These are phyloP conservation scores for Myzus persicae DNA, from an alignment of 1,140 invertebrate species.

Conservation along the genomic window DNA sequence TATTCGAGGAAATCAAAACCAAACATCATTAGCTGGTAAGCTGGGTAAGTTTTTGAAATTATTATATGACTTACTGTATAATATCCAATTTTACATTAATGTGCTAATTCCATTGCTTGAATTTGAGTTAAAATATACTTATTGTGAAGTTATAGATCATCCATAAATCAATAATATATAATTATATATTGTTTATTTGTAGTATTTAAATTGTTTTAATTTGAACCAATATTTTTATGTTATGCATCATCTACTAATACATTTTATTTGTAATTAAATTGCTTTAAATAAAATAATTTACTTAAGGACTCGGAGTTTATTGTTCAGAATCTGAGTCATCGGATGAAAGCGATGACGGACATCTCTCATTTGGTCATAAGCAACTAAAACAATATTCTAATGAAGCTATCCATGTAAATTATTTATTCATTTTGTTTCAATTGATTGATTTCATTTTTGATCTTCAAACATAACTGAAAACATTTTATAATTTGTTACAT, in stretches of 20 bases:
- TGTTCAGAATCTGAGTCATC: conserved; percentile 40
- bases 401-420: conserved; percentile 29
- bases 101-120: background rate
- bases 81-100: background rate
- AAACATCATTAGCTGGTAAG: conserved; percentile 54
- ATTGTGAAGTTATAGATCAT: background rate
- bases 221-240: background rate
- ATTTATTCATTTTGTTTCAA: background rate
- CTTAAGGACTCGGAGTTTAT: conserved; percentile 47
- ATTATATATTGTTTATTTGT: background rate
- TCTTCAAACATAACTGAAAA: background rate
- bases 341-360: conserved; percentile 8
- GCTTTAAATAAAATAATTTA: background rate
- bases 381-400: conserved; percentile 25
- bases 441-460: background rate
- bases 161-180: background rate
- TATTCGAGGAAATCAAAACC: conserved; percentile 44
- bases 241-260: background rate
- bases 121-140: background rate
- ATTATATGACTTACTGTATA: background rate
- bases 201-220: background rate
- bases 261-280: background rate
- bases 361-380: background rate
- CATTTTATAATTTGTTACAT: background rate
- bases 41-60: conserved; percentile 41